phyloP scores from a whole-genome alignment of 2,797 vertebrate species.

The Acanthurus tractus region DNA sequence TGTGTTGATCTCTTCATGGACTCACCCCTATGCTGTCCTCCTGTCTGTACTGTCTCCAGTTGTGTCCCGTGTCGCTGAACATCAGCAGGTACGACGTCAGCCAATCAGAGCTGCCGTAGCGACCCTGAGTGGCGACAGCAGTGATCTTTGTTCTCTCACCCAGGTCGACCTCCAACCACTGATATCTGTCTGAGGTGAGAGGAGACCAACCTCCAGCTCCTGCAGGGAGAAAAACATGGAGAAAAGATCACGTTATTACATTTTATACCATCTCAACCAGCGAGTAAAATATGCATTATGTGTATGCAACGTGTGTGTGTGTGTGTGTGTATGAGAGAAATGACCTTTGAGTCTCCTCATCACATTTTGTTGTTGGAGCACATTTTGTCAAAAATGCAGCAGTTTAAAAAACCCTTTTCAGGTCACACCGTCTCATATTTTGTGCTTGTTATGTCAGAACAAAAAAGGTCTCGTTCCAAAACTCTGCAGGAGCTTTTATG shows the following conservation, averaged over 20 bases:
- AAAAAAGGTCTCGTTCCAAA: slow-evolving; percentile 21
- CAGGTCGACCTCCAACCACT: slow-evolving; percentile 94
- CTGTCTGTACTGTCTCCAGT: slow-evolving; percentile 92
- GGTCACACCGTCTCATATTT: not conserved
- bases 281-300: no score
- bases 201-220: slow-evolving; percentile 93
- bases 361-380: slow-evolving; percentile 1
- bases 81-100: slow-evolving; percentile 90
- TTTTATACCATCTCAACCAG: no score
- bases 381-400: not conserved
- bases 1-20: no score
- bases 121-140: slow-evolving; percentile 90
- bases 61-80: slow-evolving; percentile 93
- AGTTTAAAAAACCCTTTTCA: slow-evolving; percentile 12
- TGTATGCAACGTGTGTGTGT: no score
- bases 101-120: slow-evolving; percentile 94
- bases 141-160: slow-evolving; percentile 90
- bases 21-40: slow-evolving; percentile 91
- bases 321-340: not conserved
- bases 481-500: slow-evolving; percentile 12
- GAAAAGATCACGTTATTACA: not conserved
- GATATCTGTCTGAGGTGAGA: slow-evolving; percentile 82
- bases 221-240: slow-evolving; percentile 32
- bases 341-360: slow-evolving; percentile 20
- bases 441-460: not conserved